phyloP scores from a whole-genome alignment of 2,888 invertebrate species.

The Onthophagus sagittarius region DNA sequence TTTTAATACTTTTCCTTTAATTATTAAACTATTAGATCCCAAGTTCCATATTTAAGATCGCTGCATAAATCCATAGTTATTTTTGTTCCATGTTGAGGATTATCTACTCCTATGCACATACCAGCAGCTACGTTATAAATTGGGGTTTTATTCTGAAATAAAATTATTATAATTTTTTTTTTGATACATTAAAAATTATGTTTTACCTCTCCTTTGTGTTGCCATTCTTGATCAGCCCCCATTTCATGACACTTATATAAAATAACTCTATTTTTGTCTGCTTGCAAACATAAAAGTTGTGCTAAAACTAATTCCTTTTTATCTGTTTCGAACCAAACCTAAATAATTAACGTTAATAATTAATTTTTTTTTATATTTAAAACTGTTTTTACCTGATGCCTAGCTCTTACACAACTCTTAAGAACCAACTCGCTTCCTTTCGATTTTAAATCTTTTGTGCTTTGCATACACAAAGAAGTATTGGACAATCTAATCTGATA shows the following conservation, averaged over 20 bases:
- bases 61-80: conserved; percentile 62
- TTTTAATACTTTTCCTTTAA: neutral
- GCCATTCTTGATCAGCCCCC: conserved; percentile 91
- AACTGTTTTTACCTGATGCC: conserved; percentile 61
- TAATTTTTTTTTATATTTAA: neutral
- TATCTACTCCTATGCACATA: conserved; percentile 67
- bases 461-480: conserved; percentile 74
- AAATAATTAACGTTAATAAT: neutral
- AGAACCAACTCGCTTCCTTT: conserved; percentile 74
- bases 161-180: neutral
- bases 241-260: conserved; percentile 91
- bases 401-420: conserved; percentile 63
- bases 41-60: conserved; percentile 50
- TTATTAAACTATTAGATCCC: conserved; percentile 49
- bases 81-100: conserved; percentile 47
- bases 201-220: conserved; percentile 67
- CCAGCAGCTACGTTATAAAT: conserved; percentile 85
- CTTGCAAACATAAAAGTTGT: conserved; percentile 81
- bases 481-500: conserved; percentile 71
- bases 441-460: conserved; percentile 70
- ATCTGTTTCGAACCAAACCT: conserved; percentile 84
- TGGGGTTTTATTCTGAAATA: conserved; percentile 64
- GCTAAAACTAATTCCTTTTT: conserved; percentile 80
- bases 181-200: neutral
- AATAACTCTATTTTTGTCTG: conserved; percentile 59